These are phyloP conservation scores for Sphaerophoria taeniata DNA, from an alignment of 2,888 invertebrate species.

Conservation along the genomic window DNA sequence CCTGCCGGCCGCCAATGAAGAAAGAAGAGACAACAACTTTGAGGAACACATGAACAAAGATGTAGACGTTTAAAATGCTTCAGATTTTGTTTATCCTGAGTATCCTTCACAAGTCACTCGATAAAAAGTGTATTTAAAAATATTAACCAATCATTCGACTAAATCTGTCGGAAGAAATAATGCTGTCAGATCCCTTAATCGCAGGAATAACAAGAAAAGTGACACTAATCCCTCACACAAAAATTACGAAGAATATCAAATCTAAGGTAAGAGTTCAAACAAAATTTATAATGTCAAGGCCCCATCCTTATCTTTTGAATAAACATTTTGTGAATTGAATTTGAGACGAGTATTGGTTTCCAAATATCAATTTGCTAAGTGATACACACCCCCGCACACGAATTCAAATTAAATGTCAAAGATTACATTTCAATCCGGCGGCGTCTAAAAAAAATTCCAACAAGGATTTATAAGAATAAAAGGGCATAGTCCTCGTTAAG, in stretches of 20 bases:
- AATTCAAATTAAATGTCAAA: slow-evolving; percentile 3
- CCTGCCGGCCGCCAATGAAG: no score
- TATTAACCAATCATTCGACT: no score
- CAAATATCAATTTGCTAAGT: slow-evolving; percentile 21
- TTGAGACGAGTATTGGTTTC: background rate
- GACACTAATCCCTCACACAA: background rate
- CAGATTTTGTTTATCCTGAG: no score
- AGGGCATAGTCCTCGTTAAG: slow-evolving; percentile 36
- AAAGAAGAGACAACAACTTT: no score
- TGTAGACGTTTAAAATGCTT: no score
- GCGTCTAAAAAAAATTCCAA: background rate
- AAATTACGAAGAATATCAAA: background rate
- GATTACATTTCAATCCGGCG: background rate
- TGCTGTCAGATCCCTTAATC: background rate
- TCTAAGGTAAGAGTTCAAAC: slow-evolving; percentile 3
- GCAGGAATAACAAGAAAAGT: background rate
- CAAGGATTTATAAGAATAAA: background rate
- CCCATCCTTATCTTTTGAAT: background rate
- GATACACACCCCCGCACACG: background rate
- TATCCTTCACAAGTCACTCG: no score
- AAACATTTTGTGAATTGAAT: background rate
- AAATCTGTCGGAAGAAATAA: no score
- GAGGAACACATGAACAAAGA: no score
- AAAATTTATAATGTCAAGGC: background rate
- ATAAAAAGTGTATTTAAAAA: no score